A percentile compares a stretch with the other conserved stretches of the same genome.
phyloP scores from a whole-genome alignment of 1,140 invertebrate species.

The Odontomachus brunneus region DNA sequence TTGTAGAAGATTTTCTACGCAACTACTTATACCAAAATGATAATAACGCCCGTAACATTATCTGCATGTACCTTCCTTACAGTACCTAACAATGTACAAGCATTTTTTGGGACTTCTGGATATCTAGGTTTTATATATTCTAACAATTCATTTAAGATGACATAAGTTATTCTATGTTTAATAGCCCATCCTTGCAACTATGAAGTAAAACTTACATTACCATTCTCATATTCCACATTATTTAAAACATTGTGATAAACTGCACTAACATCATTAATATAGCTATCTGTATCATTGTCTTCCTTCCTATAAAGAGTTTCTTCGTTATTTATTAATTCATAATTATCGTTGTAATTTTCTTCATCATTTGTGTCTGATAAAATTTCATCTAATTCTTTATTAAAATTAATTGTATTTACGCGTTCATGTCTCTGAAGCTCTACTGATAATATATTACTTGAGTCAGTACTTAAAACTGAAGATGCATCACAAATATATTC shows the following conservation, averaged over 20 bases:
- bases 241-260: constrained; percentile 7
- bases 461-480: not conserved
- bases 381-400: not conserved
- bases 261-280: constrained; percentile 3
- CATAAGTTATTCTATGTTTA: constrained; percentile 10
- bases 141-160: constrained; percentile 23
- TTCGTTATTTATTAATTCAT: constrained; percentile 8
- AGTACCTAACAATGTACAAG: constrained; percentile 22
- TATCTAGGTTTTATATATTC: constrained; percentile 7
- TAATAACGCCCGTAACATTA: not conserved
- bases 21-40: constrained; percentile 28
- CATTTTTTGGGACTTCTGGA: constrained; percentile 15
- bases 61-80: not conserved
- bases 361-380: not conserved
- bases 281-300: not conserved
- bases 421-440: not conserved
- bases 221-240: constrained; percentile 10
- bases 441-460: constrained; percentile 10
- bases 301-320: not conserved
- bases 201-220: not conserved
- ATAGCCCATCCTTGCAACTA: constrained; percentile 18
- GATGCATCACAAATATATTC: not conserved
- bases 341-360: not conserved
- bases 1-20: not conserved
- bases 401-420: no score